Evolutionary conservation across 2,797 vertebrate species (phyloP), one percentile per base, ranked within the genome.

Genomic region (Oryzias sinensis): DNA sequence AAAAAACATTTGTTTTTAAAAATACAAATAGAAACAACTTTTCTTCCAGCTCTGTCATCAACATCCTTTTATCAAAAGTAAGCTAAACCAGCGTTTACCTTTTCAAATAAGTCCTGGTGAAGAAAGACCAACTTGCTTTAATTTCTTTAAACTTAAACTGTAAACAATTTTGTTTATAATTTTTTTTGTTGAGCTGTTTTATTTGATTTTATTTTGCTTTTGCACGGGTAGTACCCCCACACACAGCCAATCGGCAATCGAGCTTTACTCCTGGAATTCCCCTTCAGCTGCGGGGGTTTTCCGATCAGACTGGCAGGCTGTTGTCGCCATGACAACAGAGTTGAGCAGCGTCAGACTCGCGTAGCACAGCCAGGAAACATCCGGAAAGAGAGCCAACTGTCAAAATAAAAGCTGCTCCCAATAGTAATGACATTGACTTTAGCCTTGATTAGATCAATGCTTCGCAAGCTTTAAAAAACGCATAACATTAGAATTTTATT

Each of bases 201-300:
- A 6, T 6, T 0, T n/a, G 20, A 0, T 5, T 22, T 4, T 33
- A 45, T 2, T 46, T 47, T 17, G 18, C 14, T 47, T 48, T 17
- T 18, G 3, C 16, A 25, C 64, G 48, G 79, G 77, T 63, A 74
- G 53, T 70, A 4, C 57, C 57, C 2, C 0, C 5, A 5, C n/a
- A 1, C 5, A 24, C 4, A 27, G 49, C 83, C 85, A 88, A 87
- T 87, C 65, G 73, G 53, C n/a, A 48, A 1, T 33, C 50, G 9
- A 20, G 0, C 20, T 56, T 61, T 49, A 47, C 58, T 76, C 4
- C 27, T 70, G 92, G 91, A 93, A 93, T 91, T 92, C 90, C 92
- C 92, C 91, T 66, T 43, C 13, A 57, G 65, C 69, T 84, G 18
- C 50, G 91, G 92, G 20, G 91, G 87, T 74, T 91, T 93, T 93